These are phyloP conservation scores for Mystacornis crossleyi DNA, from an alignment of 2,113 vertebrate genomes.

Conservation along the genomic window DNA sequence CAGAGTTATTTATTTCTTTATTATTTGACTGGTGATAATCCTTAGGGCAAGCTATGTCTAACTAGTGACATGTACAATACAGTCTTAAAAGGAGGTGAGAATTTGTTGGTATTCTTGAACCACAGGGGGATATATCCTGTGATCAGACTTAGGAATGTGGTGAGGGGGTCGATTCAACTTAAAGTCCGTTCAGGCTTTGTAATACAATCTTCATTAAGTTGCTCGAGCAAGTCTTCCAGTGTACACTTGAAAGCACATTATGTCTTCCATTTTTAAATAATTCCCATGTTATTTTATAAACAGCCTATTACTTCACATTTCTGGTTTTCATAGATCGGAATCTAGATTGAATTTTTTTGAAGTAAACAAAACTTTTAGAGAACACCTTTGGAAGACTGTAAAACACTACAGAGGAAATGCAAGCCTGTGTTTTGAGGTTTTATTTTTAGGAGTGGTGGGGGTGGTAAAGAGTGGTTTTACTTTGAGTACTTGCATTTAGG, in stretches of 20 bases:
- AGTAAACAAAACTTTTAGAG: neutral
- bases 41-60: neutral
- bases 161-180: neutral
- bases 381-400: rapidly evolving
- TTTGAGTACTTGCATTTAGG: neutral
- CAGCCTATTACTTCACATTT: neutral
- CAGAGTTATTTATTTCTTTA: neutral
- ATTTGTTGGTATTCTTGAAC: neutral
- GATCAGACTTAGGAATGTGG: neutral
- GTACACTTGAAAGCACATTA: neutral
- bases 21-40: neutral
- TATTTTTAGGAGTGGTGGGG: neutral
- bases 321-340: neutral
- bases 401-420: neutral
- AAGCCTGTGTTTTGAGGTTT: neutral
- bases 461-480: neutral
- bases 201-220: neutral
- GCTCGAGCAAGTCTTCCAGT: neutral
- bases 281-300: neutral
- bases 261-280: neutral
- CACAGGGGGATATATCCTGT: neutral
- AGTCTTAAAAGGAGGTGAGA: neutral
- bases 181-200: neutral
- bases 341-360: rapidly evolving
- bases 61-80: neutral